These are phyloP conservation scores for Oikopleura albicans DNA, from an alignment of 23 tunicate genomes.

Conservation along the genomic window DNA sequence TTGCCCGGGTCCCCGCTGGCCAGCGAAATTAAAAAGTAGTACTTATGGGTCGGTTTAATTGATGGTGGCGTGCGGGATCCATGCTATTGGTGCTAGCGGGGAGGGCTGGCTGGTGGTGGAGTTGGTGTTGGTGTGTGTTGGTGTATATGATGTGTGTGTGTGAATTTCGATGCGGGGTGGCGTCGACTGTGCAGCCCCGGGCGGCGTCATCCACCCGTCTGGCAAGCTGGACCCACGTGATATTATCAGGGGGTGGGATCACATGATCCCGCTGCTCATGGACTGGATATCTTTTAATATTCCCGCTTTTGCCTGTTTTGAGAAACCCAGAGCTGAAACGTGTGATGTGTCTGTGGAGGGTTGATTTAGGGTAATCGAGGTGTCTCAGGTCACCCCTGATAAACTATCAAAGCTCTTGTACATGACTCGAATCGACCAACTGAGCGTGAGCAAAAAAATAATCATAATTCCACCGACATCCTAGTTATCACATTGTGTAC, in stretches of 20 bases:
- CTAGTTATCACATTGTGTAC: neutral
- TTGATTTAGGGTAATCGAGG: neutral
- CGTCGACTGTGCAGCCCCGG: neutral
- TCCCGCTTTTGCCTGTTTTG: slow-evolving; percentile 1
- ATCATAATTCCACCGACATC: neutral
- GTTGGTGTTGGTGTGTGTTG: no score
- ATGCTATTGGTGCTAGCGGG: no score
- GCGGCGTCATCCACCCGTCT: neutral
- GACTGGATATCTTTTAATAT: neutral
- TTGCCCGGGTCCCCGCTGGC: no score
- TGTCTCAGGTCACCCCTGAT: neutral
- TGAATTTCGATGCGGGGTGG: no score
- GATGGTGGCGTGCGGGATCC: no score
- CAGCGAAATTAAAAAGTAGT: no score
- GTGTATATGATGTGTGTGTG: no score
- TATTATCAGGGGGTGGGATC: no score
- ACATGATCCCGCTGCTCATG: neutral
- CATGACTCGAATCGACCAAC: neutral
- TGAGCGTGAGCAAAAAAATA: neutral
- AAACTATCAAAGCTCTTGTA: no score
- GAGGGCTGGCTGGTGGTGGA: no score
- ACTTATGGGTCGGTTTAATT: no score
- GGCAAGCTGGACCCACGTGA: no score
- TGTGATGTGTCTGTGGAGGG: neutral
- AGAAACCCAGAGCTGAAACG: neutral